A percentile compares a stretch with the other conserved stretches of the same genome.
Conservation (phyloP, 2,797 vertebrate genomes). For the Neostethus bicornis region DNA sequence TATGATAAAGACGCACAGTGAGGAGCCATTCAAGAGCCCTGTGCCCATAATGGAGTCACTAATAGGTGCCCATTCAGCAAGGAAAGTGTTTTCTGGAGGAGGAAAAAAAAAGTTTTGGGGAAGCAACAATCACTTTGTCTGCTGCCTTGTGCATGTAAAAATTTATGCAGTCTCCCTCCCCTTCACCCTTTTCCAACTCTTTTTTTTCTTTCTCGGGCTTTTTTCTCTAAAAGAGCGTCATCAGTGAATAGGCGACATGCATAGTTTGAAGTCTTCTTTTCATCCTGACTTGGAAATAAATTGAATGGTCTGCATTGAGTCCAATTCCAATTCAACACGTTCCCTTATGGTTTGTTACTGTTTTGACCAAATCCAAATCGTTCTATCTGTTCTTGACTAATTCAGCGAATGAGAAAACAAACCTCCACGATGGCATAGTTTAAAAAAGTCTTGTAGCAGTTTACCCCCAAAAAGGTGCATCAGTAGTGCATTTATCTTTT, state of each 20-base stretch:
- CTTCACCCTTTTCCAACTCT: slow-evolving; percentile 57
- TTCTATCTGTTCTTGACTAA: not conserved
- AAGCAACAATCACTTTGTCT: slow-evolving; percentile 81
- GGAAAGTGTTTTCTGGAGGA: slow-evolving; percentile 83
- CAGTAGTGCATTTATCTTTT: no score
- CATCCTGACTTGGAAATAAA: slow-evolving; percentile 74
- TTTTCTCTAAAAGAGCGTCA: slow-evolving; percentile 70
- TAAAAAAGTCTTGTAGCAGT: not conserved
- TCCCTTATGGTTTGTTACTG: slow-evolving; percentile 22
- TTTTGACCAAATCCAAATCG: slow-evolving; percentile 12
- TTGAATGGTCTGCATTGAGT: slow-evolving; percentile 75
- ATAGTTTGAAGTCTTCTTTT: slow-evolving; percentile 80
- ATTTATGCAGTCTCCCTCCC: slow-evolving; percentile 77
- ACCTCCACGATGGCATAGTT: not conserved
- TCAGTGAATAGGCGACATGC: slow-evolving; percentile 75
- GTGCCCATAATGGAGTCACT: slow-evolving; percentile 85
- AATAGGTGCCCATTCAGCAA: slow-evolving; percentile 85
- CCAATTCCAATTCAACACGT: slow-evolving; percentile 42
- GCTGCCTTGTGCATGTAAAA: slow-evolving; percentile 80
- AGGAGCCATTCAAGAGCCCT: slow-evolving; percentile 82
- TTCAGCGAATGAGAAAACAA: not conserved
- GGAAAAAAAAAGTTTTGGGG: slow-evolving; percentile 74
- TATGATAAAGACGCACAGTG: slow-evolving; percentile 83
- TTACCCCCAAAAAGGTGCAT: no score
- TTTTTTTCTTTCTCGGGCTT: slow-evolving; percentile 49